Evolutionary conservation across 2,888 invertebrate species (phyloP), one percentile per base, ranked within the genome.

Genomic region (Nephrotoma guestfalica): DNA sequence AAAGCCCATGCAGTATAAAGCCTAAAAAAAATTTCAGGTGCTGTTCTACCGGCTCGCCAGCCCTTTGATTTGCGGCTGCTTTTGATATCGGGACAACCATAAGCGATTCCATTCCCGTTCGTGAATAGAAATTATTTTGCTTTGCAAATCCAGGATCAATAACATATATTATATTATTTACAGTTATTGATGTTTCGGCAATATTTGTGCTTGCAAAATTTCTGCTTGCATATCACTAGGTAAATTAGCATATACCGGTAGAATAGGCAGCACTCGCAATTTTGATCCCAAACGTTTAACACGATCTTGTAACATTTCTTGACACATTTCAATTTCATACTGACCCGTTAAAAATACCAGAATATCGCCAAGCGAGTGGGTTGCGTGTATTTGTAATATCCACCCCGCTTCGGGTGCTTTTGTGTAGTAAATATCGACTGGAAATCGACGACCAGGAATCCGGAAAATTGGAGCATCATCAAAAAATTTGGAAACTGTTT

Each of bases 121-220:
- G 30, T 30, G 30, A 30, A 30, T 30, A 30, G 30, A 30, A 30
- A 30, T 30, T 30, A 30, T 30, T 30, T 30, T 30, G 2, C 2
- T 30, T 30, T 30, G 2, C 30, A 30, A 30, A 30, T 30, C 30
- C 30, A 30, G 2, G 2, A 30, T 30, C 30, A 30, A 30, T 30
- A 30, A 30, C 30, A 30, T 30, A 30, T 87, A 98, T 96, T 88
- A 99, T 99, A 89, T 99, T 99, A 90, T 99, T 99, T 89, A 99
- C 99, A 0, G 99, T 99, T 45, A 99, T 92, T 1, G 99, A 99
- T 0, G 99, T 99, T 93, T 99, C 99, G 0, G 99, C 99, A 89
- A 99, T 99, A 90, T 99, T 99, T 18, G 99, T 99, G 0, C n/a
- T n/a, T n/a, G 99, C 99, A 99, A 99, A 89, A 99, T 99, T 92